Evolutionary conservation across 1,140 invertebrate species (phyloP).

Genomic region (Octopus bimaculoides): DNA sequence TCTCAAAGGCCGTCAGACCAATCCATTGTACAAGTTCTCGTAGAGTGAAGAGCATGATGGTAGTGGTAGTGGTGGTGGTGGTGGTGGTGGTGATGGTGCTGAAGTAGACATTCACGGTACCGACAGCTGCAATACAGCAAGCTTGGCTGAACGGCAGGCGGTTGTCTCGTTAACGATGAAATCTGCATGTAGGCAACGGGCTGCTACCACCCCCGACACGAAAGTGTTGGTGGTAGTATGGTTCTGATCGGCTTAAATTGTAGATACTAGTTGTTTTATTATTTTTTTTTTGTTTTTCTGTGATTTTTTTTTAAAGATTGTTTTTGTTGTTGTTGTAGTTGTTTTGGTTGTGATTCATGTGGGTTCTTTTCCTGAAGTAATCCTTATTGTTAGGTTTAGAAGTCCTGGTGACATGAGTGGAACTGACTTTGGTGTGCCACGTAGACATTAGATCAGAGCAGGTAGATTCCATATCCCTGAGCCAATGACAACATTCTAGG

Average conservation of each 20-base stretch:
- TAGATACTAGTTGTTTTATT: no score
- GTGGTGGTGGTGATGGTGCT: neutral
- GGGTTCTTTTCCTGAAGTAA: no score
- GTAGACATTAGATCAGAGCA: neutral
- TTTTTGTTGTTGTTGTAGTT: no score
- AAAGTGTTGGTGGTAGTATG: neutral
- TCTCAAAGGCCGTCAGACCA: constrained; percentile 89
- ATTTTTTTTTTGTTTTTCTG: no score
- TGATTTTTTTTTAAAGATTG: no score
- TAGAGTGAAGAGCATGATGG: constrained; percentile 80
- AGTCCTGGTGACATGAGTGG: no score
- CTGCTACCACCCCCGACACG: neutral
- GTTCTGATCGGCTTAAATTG: no score
- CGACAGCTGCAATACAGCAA: neutral
- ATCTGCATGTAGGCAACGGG: neutral
- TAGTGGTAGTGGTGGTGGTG: neutral
- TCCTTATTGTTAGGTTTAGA: no score
- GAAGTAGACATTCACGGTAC: neutral
- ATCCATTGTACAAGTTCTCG: constrained; percentile 89
- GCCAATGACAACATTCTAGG: neutral
- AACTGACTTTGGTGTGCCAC: neutral
- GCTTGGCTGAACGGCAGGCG: neutral
- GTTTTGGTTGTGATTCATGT: no score
- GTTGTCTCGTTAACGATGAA: neutral
- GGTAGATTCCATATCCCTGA: neutral